phyloP scores from a whole-genome alignment of 2,113 vertebrate genomes.

The Equus przewalskii region DNA sequence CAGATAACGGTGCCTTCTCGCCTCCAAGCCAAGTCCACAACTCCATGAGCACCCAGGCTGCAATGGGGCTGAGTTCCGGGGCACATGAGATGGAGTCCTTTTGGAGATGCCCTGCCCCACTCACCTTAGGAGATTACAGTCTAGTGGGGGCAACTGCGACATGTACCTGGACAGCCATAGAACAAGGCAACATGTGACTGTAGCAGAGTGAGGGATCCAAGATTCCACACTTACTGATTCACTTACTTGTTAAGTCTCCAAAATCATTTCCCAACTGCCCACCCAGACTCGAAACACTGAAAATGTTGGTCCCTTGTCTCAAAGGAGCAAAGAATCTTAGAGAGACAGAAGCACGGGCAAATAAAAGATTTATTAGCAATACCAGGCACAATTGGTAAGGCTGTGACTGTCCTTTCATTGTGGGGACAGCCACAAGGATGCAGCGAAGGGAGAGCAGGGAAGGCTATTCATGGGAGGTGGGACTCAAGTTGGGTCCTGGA shows the following conservation, averaged over 20 bases:
- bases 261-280: neutral
- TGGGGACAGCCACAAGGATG: too few relatives aligned
- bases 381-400: neutral
- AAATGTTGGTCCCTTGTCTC: neutral
- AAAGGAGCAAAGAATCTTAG: neutral
- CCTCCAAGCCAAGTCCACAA: neutral
- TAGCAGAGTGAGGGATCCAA: neutral
- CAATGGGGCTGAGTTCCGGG: neutral
- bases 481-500: neutral
- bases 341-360: neutral
- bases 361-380: neutral
- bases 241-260: neutral
- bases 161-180: neutral
- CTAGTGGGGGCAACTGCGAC: neutral
- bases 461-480: neutral
- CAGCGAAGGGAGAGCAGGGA: neutral
- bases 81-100: neutral
- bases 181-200: neutral
- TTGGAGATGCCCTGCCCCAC: neutral
- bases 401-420: fast-evolving
- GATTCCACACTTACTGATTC: neutral
- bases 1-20: neutral
- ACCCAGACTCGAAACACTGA: neutral
- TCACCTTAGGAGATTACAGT: neutral
- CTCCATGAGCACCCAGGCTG: neutral